phyloP scores from a whole-genome alignment of 53 echinoderm and acorn worm genomes.

The Arbacia lixula region DNA sequence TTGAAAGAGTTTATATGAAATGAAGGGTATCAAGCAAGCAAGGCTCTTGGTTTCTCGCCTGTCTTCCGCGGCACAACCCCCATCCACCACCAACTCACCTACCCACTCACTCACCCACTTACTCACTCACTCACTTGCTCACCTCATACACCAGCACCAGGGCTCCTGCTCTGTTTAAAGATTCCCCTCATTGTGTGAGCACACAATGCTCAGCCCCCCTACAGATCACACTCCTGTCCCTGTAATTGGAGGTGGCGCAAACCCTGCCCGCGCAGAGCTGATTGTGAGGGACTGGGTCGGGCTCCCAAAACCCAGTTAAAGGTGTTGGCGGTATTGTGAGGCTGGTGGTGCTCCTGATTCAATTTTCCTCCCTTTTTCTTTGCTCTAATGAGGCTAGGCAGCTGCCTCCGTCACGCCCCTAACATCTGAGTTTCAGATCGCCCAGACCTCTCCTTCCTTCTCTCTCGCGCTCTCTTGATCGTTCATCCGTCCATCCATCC shows the following conservation, averaged over 20 bases:
- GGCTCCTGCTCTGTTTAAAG: slow-evolving; percentile 1
- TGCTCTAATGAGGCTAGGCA: slow-evolving; percentile 21
- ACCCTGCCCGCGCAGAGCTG: slow-evolving; percentile 37
- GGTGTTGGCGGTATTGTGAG: slow-evolving; percentile 53
- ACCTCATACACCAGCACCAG: not conserved
- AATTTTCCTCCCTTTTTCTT: slow-evolving; percentile 3
- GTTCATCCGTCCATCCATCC: too few species aligned
- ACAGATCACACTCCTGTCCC: not conserved
- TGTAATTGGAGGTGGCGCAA: slow-evolving; percentile 52
- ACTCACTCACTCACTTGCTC: not conserved
- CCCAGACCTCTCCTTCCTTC: not conserved
- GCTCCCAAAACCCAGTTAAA: slow-evolving; percentile 56
- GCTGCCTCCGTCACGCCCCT: slow-evolving; percentile 47
- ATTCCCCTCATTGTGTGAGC: not conserved
- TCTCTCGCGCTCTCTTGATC: not conserved
- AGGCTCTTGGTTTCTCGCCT: too few species aligned
- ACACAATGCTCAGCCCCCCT: not conserved
- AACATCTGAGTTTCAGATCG: slow-evolving; percentile 35
- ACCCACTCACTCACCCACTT: slow-evolving; percentile 3
- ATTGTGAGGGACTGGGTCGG: slow-evolving; percentile 30
- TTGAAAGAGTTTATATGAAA: too few species aligned
- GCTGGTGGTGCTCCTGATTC: slow-evolving; percentile 35
- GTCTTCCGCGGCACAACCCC: not conserved
- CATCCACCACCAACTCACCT: not conserved
- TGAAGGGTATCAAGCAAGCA: too few species aligned